Evolutionary conservation across 2,888 invertebrate genomes (phyloP), one percentile per base, ranked within the genome.

Genomic region (Hofmannophila pseudospretella): DNA sequence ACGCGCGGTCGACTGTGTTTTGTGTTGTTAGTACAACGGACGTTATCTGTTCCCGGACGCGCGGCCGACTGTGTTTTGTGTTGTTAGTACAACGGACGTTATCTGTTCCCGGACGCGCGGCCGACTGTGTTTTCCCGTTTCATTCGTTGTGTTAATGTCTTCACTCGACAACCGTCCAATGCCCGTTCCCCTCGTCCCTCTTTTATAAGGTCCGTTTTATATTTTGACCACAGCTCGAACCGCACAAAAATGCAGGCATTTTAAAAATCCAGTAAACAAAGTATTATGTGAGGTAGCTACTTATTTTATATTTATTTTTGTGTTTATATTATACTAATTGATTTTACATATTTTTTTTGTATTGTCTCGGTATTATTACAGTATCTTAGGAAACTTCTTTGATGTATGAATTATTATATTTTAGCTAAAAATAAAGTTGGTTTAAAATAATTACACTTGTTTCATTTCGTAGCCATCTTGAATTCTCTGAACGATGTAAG

Each of bases 351-450:
- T 38, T 52, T 58, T 52, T 47, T 73, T 73, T 64, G 52, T 72
- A 73, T 75, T 75, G 63, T 67, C 58, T 65, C 66, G 72, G 78
- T 84, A 80, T 77, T 76, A 75, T 72, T 71, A 79, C 67, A 68
- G 67, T 81, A 76, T 73, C 74, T 75, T 84, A 81, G 73, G 72
- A 52, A 73, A 72, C 84, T 84, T 80, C 82, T 81, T 85, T 82
- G 81, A 85, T 85, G 85, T 86, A 85, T 85, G 84, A 71, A 86
- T 85, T 82, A 85, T 84, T 85, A 86, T 85, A 85, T 86, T 85
- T 85, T 86, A 86, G 86, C 85, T 86, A 86, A 84, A 84, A 85
- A 85, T 85, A 86, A 85, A 86, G 85, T 86, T 85, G 85, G 82
- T 86, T 85, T 86, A 82, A 85, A 82, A 78, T 72, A 77, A 47